phyloP scores from a whole-genome alignment of 1,140 invertebrate species.

The Papilio dardanus region DNA sequence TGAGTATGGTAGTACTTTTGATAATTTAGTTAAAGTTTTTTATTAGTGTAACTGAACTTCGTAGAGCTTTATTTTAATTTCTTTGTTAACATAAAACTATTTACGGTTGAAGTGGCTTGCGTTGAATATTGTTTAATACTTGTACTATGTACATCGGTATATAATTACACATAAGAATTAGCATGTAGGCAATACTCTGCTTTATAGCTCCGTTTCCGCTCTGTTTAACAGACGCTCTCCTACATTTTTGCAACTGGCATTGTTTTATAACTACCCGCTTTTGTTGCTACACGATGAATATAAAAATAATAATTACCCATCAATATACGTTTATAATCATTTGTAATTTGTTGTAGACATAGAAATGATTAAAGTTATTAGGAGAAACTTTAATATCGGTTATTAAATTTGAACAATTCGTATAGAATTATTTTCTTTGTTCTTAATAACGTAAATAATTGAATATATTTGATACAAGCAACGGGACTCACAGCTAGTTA shows the following conservation, averaged over 20 bases:
- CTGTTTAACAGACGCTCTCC: constrained; percentile 71
- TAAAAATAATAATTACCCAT: background rate
- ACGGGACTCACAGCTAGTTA: no score
- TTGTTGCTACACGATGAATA: constrained; percentile 49
- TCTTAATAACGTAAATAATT: no score
- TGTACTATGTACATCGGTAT: constrained; percentile 44
- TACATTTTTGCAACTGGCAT: constrained; percentile 73
- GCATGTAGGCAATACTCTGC: constrained; percentile 78
- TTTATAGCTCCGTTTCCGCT: constrained; percentile 74
- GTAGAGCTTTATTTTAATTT: constrained; percentile 37
- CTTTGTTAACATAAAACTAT: constrained; percentile 44
- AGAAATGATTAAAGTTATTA: no score
- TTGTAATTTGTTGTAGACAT: background rate
- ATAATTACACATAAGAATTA: constrained; percentile 77
- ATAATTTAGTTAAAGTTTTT: constrained; percentile 16
- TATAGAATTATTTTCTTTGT: no score
- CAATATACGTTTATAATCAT: background rate
- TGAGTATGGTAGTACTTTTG: background rate
- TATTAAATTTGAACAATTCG: no score
- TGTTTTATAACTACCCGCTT: constrained; percentile 67
- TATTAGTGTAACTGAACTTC: background rate
- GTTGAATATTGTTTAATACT: constrained; percentile 70
- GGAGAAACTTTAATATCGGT: no score
- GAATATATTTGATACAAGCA: no score
- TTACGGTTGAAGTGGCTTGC: constrained; percentile 72